Evolutionary conservation across 2,797 vertebrate species (phyloP), one percentile per base, ranked within the genome.

Genomic region (Acropternis orthonyx): DNA sequence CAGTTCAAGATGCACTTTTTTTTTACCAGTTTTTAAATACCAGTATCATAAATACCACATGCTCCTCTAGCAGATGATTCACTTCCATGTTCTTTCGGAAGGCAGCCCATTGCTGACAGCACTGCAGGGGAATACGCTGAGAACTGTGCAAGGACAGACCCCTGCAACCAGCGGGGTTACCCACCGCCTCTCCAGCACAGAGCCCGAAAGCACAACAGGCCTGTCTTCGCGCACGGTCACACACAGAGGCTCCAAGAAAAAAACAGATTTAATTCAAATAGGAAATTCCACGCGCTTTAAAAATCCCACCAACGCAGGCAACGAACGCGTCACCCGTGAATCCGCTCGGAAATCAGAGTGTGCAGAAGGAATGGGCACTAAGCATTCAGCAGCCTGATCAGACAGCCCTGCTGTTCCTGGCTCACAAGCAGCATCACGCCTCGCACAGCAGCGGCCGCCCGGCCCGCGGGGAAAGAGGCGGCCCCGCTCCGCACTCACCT

Each of bases 401-500:
- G n/a, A n/a, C n/a, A 34, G 6, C 4, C 0, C 0, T 13, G 15
- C 48, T 18, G 5, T 14, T 6, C 12, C 52, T 9, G 37, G n/a
- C n/a, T n/a, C n/a, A n/a, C n/a, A n/a, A n/a, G n/a, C n/a, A n/a
- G n/a, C n/a, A n/a, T n/a, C n/a, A n/a, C n/a, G n/a, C n/a, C n/a
- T n/a, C n/a, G n/a, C n/a, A n/a, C n/a, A n/a, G n/a, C n/a, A n/a
- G n/a, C n/a, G n/a, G n/a, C n/a, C n/a, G n/a, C n/a, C n/a, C n/a
- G n/a, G n/a, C n/a, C n/a, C n/a, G n/a, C n/a, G n/a, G n/a, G n/a
- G n/a, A n/a, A n/a, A n/a, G n/a, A n/a, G n/a, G 37, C 37, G 37
- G 37, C 37, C 37, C 37, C 37, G 37, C 37, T 37, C 37, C 44
- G 49, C 85, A 51, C 97, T 93, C 96, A 99, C 99, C 98, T 99